Evolutionary conservation across 2,888 invertebrate genomes (phyloP), one percentile per base, ranked within the genome.

Genomic region (Psylliodes chrysocephalus): DNA sequence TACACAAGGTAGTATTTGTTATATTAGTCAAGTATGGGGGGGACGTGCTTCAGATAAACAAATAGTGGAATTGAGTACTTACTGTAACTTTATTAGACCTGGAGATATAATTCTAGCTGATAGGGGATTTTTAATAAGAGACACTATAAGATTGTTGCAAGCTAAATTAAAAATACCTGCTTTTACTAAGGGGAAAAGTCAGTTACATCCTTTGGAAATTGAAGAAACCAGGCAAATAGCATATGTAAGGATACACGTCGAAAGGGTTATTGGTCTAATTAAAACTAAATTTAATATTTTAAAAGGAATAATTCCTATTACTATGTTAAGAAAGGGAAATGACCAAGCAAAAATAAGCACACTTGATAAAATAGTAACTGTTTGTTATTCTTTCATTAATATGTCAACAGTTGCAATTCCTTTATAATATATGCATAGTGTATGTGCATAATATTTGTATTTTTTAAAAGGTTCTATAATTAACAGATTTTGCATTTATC

Each of bases 241-340:
- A n/a, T 52, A 60, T 63, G 67, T 70, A 8, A 47, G 71, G 30
- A 70, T 71, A 12, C 64, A 71, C 61, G 65, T 70, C 0, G 70
- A 70, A 55, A 55, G 69, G 19, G 19, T 64, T 35, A 67, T 64
- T 59, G 46, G 46, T 3, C 1, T 46, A 12, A 10, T 46, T 18
- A 46, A 22, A 18, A 46, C n/a, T 18, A 46, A 46, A 12, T 46
- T 22, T 8, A 17, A 12, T 18, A 46, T 46, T 12, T 46, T 46
- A 1, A 17, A 46, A n/a, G 46, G 10, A n/a, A 7, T 19, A 2
- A 22, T 46, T 18, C 46, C 46, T 18, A 46, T 46, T 18, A 14
- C 38, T 14, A 38, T 38, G 38, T 14, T 38, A 38, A 38, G 14
- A 38, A 38, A 38, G 14, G 38, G 38, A 10, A 38, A 38, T 7